Base-by-base conservation (phyloP, 2,797 vertebrate genomes). In the Thalassophryne amazonica region DNA sequence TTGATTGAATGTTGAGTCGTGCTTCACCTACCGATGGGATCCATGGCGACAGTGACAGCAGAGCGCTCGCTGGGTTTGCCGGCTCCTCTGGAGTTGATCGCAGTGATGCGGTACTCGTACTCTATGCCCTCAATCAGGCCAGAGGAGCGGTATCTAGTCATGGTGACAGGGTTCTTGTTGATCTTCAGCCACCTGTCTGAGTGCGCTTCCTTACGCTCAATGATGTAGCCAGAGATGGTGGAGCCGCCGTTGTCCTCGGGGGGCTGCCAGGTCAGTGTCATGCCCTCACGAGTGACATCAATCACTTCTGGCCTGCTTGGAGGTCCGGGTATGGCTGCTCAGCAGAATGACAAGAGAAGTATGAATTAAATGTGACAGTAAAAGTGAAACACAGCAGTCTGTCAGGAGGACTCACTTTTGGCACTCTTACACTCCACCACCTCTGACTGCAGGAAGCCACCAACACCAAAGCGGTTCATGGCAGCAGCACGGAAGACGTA, bases 401-500 rank as follows among this genome's bases (percentile, higher is more conserved):
- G n/a, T n/a, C n/a, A n/a, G n/a, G 11, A 33, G 10, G 38, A 93
- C 97, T 94, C 91, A 99, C 97, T 96, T 78, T 97, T 94, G 51
- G 87, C 76, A 59, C 97, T 99, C 79, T 93, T 97, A 92, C 94
- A 96, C 76, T 98, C 96, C 76, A 98, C 92, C 78, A 98, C 93
- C 52, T 97, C 94, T 21, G 97, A 98, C 60, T 99, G 96, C 69
- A 99, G 82, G 85, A 97, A 99, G 41, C 92, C 81, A 20, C 97
- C 95, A 1, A 98, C 84, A 15, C 97, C 97, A n/a, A 99, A 99
- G 67, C 97, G 96, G 69, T 99, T 99, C 67, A 97, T 96, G 64
- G 96, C 97, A 48, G 97, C 97, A 18, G 94, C 95, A 3, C 95
- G 95, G 93, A 99, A 99, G 64, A 98, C 96, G 1, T 99, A 99